Evolutionary conservation across 1,140 invertebrate species (phyloP).

Genomic region (Colletes gigas): DNA sequence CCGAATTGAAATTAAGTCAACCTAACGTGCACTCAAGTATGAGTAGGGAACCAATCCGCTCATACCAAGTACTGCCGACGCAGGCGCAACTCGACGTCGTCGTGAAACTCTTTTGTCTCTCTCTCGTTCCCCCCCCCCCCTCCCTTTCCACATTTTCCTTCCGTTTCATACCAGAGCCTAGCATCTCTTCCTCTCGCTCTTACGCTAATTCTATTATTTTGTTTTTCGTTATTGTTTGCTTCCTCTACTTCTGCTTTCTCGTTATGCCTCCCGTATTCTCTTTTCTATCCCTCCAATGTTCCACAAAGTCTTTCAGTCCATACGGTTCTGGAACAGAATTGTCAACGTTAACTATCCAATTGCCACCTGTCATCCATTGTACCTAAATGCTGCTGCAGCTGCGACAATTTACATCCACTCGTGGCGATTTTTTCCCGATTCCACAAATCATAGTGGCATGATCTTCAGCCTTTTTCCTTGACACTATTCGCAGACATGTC

Average conservation of each 20-base stretch:
- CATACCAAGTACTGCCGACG: conserved; percentile 36
- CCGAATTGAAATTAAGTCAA: conserved; percentile 67
- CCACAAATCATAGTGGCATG: neutral
- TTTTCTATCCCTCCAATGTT: conserved; percentile 25
- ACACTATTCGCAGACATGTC: neutral
- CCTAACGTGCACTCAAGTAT: conserved; percentile 56
- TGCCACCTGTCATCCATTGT: conserved; percentile 53
- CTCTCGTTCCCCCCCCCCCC: neutral
- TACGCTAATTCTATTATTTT: conserved; percentile 16
- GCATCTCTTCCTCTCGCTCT: conserved; percentile 1
- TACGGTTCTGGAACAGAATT: conserved; percentile 49
- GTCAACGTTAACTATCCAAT: conserved; percentile 59
- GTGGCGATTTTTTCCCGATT: conserved; percentile 6
- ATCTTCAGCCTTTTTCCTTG: neutral
- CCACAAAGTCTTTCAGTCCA: conserved; percentile 32
- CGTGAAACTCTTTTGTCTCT: conserved; percentile 28
- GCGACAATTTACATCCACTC: conserved; percentile 28
- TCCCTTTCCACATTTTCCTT: conserved; percentile 16
- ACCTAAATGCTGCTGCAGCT: conserved; percentile 35
- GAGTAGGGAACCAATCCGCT: conserved; percentile 63
- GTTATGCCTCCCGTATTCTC: conserved; percentile 8
- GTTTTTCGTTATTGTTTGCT: conserved; percentile 11
- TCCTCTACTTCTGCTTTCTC: neutral
- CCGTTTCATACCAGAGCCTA: neutral
- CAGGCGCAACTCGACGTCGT: conserved; percentile 53